phyloP scores from a whole-genome alignment of 2,888 invertebrate genomes.

The Cenopis cana region DNA sequence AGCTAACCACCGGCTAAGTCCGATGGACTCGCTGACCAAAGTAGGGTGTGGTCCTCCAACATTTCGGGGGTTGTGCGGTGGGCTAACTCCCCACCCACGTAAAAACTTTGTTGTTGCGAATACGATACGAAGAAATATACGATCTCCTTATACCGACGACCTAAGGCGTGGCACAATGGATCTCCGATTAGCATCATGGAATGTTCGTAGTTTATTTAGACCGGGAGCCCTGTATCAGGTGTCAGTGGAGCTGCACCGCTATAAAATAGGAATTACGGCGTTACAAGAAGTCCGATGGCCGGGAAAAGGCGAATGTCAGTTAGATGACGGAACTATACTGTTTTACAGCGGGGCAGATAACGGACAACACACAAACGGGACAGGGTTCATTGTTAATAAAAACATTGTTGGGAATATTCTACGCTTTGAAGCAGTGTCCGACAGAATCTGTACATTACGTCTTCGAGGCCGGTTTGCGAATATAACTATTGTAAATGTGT shows the following conservation, averaged over 20 bases:
- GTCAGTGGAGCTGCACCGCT: background rate
- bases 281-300: slow-evolving; percentile 35
- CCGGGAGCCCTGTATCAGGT: background rate
- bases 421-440: no score
- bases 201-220: background rate
- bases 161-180: background rate
- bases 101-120: slow-evolving; percentile 13
- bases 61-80: no score
- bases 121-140: background rate
- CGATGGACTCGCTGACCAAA: slow-evolving; percentile 43
- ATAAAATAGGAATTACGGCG: background rate
- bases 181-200: slow-evolving; percentile 5
- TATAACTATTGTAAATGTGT: no score
- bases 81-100: background rate
- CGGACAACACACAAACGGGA: slow-evolving; percentile 21
- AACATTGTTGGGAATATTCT: no score
- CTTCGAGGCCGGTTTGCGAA: no score
- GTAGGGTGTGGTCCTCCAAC: slow-evolving; percentile 37
- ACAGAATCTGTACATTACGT: no score
- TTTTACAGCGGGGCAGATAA: slow-evolving; percentile 33
- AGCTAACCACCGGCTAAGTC: slow-evolving; percentile 35
- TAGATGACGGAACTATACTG: slow-evolving; percentile 12
- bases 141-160: slow-evolving; percentile 17
- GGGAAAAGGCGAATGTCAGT: slow-evolving; percentile 26
- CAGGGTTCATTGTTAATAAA: slow-evolving; percentile 40